phyloP scores from a whole-genome alignment of 2,888 invertebrate genomes.

The Agrotis puta region DNA sequence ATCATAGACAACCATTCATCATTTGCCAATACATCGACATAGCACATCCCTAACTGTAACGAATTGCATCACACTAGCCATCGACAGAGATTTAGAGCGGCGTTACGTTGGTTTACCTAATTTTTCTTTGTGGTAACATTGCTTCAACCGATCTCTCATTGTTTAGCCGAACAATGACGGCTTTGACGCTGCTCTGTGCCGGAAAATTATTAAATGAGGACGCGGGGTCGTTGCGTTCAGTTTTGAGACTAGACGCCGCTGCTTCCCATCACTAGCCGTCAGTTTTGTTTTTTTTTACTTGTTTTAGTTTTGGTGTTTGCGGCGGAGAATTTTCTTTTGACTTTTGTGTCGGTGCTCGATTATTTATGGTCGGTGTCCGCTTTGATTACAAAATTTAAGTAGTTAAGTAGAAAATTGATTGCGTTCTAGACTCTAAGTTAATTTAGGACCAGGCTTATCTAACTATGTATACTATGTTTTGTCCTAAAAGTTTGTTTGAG shows the following conservation, averaged over 20 bases:
- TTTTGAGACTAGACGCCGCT: constrained; percentile 48
- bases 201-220: constrained; percentile 80
- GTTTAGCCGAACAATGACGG: constrained; percentile 79
- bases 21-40: constrained; percentile 62
- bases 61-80: constrained; percentile 79
- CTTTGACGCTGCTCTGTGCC: constrained; percentile 71
- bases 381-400: constrained; percentile 33
- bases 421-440: not conserved
- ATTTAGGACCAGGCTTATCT: not conserved
- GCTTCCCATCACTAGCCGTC: constrained; percentile 58
- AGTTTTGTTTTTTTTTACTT: constrained; percentile 45
- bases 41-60: constrained; percentile 66
- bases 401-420: not conserved
- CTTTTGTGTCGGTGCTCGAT: constrained; percentile 24
- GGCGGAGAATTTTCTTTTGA: constrained; percentile 44
- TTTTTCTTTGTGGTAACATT: constrained; percentile 80
- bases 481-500: not conserved
- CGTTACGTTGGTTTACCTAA: constrained; percentile 82
- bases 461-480: not conserved
- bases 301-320: constrained; percentile 33
- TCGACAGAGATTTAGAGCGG: constrained; percentile 79
- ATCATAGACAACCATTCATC: constrained; percentile 50
- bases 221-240: constrained; percentile 70
- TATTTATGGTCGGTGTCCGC: constrained; percentile 42
- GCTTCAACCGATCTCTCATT: constrained; percentile 78